Base-by-base conservation (phyloP, 2,113 vertebrate species). In the Chionis minor region DNA sequence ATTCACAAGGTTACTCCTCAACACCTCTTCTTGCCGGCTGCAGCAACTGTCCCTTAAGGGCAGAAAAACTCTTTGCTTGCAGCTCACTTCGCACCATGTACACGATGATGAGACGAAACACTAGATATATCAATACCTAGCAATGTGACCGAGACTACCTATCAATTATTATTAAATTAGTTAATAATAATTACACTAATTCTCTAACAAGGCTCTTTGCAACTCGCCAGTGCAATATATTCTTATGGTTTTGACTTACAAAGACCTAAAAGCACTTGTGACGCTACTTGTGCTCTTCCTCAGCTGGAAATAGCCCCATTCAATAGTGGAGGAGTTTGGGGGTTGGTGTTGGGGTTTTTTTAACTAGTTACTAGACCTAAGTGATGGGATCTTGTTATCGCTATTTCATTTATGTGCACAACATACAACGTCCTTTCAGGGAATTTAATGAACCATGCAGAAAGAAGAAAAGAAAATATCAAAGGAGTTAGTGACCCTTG, bases 391-490 rank as follows among this genome's bases (percentile, higher is more conserved):
- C 71, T 93, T 73, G 80, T 70, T 89, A 95, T 75, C 15, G 21
- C 54, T 67, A 65, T 59, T 92, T 94, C 79, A 95, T 97, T 95
- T 97, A 95, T 72, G 73, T 88, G 59, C 44, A 86, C 90, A 97
- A 92, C 74, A 81, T 52, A 87, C 40, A 86, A 28, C 3, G 17
- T 92, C 66, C 82, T 83, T 90, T 94, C 88, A 94, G 88, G 58
- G 92, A 97, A 96, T 82, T 80, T 95, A 97, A 97, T 96, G 95
- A 96, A 90, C 94, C 97, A 42, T 92, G 86, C 18, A 94, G 59
- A 66, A 92, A 74, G 71, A 94, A 91, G 63, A 95, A 80, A 90
- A 96, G 84, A 91, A 96, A 95, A 91, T 85, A 97, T 92, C 95
- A 96, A 97, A 94, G 91, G 79, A 97, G 63, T 84, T 87, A 92